Percentiles rank a stretch among this genome's conserved stretches.
phyloP scores from a whole-genome alignment of 2,888 invertebrate species.

The Ecdyonurus torrentis region DNA sequence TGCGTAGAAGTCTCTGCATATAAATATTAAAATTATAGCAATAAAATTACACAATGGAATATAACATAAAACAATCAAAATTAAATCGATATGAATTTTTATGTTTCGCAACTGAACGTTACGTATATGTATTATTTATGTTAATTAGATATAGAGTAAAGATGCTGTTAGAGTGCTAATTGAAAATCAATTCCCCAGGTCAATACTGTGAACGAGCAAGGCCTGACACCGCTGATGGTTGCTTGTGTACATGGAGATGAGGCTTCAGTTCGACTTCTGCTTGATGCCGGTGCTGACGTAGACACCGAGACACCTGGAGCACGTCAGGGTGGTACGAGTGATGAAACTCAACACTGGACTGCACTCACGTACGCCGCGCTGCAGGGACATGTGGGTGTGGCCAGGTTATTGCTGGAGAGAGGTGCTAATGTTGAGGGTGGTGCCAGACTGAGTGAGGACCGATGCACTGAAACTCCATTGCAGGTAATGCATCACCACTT shows the following conservation, averaged over 20 bases:
- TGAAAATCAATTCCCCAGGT: slow-evolving; percentile 31
- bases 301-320: slow-evolving; percentile 56
- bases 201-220: slow-evolving; percentile 61
- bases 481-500: slow-evolving; percentile 35
- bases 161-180: too few species aligned
- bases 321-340: slow-evolving; percentile 20
- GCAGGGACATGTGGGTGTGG: slow-evolving; percentile 32
- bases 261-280: slow-evolving; percentile 47
- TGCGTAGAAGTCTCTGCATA: too few species aligned
- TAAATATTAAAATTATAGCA: too few species aligned
- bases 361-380: slow-evolving; percentile 66
- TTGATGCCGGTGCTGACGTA: slow-evolving; percentile 68
- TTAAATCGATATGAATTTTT: too few species aligned
- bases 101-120: too few species aligned
- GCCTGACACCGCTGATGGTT: slow-evolving; percentile 69
- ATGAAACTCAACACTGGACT: slow-evolving; percentile 70
- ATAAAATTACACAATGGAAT: too few species aligned
- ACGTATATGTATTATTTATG: too few species aligned
- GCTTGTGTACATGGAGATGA: slow-evolving; percentile 68
- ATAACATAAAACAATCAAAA: too few species aligned
- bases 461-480: slow-evolving; percentile 71
- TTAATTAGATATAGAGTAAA: too few species aligned
- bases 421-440: slow-evolving; percentile 79
- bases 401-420: slow-evolving; percentile 42
- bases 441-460: slow-evolving; percentile 63